Conservation (phyloP, 2,113 vertebrate species). For the Istiophorus platypterus region DNA sequence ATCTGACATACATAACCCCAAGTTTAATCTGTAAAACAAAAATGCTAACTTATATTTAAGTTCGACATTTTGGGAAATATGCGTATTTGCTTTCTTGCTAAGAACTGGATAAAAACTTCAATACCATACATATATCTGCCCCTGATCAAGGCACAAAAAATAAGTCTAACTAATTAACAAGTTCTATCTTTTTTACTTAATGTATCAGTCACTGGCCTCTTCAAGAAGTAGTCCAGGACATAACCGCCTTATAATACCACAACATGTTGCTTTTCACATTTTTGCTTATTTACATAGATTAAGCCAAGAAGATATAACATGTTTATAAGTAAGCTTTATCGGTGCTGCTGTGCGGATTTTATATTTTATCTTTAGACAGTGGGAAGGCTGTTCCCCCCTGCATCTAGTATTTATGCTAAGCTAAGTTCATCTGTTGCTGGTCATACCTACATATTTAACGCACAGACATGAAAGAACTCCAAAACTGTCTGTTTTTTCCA, state of each 20-base stretch:
- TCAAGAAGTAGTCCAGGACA: not conserved
- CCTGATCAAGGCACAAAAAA: not conserved
- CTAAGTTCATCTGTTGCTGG: not conserved
- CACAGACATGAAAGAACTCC: not conserved
- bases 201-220: not conserved
- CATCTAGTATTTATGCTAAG: not conserved
- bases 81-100: not conserved
- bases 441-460: too few species aligned
- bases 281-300: not conserved
- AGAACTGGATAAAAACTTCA: not conserved
- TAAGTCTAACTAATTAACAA: not conserved
- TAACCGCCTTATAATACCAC: not conserved
- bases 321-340: not conserved
- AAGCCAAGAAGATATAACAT: not conserved
- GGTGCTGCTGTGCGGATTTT: not conserved
- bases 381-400: too few species aligned
- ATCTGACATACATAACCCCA: too few species aligned
- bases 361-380: too few species aligned
- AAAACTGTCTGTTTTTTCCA: not conserved
- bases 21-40: too few species aligned
- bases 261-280: constrained; percentile 1
- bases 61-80: not conserved
- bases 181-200: not conserved
- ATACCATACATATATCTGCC: not conserved
- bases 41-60: not conserved